phyloP scores from a whole-genome alignment of 1,140 invertebrate genomes.

The Cylas formicarius region DNA sequence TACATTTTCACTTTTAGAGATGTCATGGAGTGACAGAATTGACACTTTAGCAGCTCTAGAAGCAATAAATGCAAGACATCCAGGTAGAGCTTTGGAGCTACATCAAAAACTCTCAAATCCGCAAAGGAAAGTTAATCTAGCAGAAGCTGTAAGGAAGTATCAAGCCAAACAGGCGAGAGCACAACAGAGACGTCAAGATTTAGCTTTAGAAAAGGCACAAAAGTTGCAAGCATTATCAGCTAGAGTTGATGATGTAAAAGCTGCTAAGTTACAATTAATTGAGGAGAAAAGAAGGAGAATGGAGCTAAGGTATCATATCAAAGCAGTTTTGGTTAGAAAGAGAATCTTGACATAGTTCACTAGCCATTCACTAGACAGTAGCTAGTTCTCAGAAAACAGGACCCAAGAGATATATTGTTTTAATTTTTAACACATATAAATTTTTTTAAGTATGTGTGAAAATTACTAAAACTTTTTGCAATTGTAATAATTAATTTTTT shows the following conservation, averaged over 20 bases:
- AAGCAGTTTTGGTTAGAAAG: too few relatives aligned
- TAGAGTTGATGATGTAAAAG: conserved; percentile 87
- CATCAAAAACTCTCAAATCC: conserved; percentile 91
- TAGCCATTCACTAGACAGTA: too few relatives aligned
- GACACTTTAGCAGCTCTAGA: conserved; percentile 69
- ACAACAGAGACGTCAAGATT: conserved; percentile 65
- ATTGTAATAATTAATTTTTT: neutral
- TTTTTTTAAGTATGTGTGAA: neutral
- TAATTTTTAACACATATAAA: neutral
- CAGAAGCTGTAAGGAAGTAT: conserved; percentile 71
- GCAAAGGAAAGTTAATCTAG: conserved; percentile 70
- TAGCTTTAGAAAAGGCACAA: conserved; percentile 77
- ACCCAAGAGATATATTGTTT: neutral
- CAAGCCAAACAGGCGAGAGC: conserved; percentile 85
- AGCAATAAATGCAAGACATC: conserved; percentile 72
- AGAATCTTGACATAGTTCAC: too few relatives aligned
- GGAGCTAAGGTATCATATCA: conserved; percentile 61
- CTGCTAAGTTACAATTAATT: conserved; percentile 77
- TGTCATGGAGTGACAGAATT: conserved; percentile 72
- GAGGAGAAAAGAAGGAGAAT: conserved; percentile 77
- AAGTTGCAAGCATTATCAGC: conserved; percentile 79
- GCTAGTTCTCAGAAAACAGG: too few relatives aligned
- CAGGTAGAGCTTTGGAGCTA: conserved; percentile 80
- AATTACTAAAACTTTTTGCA: conserved; percentile 1
- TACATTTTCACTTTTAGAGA: conserved; percentile 34